Base-by-base conservation (phyloP, 2,113 vertebrate species). In the Corydoras sp. region DNA sequence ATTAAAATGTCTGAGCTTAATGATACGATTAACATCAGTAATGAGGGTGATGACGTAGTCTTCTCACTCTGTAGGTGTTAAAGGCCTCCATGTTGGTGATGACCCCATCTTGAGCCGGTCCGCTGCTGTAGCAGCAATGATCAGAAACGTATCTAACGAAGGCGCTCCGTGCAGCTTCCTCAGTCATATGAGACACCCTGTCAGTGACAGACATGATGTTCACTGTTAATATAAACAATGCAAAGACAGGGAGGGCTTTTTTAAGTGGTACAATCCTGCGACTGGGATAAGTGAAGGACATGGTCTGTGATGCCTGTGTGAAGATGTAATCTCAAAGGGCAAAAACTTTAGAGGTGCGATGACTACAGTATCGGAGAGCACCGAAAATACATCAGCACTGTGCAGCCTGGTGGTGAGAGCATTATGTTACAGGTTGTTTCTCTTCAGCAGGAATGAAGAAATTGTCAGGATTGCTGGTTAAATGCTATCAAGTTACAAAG, bases 21-120 rank as follows among this genome's bases (percentile, higher is more conserved):
- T n/a, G n/a, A n/a, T n/a, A n/a, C n/a, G n/a, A n/a, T n/a, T 50
- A 5, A 54, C 9, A 13, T 11, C 11, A 13, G 11, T 13, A 13
- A 55, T 11, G 9, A 55, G 11, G 53, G 14, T 55, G 53, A 55
- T 55, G 53, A 13, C 12, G 4, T 1, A 13, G 13, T 15, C 2
- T 48, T 49, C 50, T 76, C 58, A 90, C 85, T 83, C 90, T 82
- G 80, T 71, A 90, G 2, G 86, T 90, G 74, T 81, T 85, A 55
- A 77, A 86, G 0, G 86, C 53, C 77, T 84, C 80, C 81, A 87
- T 81, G 32, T n/a, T 81, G 30, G 83, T 84, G 77, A 88, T 83
- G 48, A 81, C 78, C 30, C 88, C 87, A 3, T 90, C 79, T 0
- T 62, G 11, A 0, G 76, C 87, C 0, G 87, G 86, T 2, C 6